phyloP scores from a whole-genome alignment of 2,797 vertebrate genomes.

The Esox lucius region DNA sequence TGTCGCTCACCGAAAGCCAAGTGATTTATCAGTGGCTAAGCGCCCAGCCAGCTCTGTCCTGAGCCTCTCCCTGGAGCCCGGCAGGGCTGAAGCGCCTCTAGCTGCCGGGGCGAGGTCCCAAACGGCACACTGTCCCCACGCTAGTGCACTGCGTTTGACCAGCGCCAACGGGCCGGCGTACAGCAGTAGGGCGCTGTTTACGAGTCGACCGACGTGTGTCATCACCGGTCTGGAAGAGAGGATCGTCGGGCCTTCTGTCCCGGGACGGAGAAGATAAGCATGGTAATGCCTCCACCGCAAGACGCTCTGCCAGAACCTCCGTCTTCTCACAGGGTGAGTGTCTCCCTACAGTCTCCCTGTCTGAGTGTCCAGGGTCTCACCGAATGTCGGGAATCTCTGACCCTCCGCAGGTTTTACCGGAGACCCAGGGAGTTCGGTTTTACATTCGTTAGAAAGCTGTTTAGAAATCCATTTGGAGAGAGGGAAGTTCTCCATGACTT shows the following conservation, averaged over 20 bases:
- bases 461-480: neutral
- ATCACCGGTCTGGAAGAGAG: slow-evolving; percentile 10
- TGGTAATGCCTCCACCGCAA: neutral
- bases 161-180: neutral
- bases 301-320: slow-evolving; percentile 8
- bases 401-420: neutral
- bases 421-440: neutral
- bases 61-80: slow-evolving; percentile 8
- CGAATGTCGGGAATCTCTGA: neutral
- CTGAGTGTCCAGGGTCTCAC: neutral
- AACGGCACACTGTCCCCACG: neutral
- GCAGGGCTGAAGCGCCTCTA: slow-evolving; percentile 5
- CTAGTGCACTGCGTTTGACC: neutral
- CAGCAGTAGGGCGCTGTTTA: neutral
- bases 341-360: neutral
- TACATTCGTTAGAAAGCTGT: neutral
- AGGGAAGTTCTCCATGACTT: neutral
- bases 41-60: slow-evolving; percentile 22
- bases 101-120: neutral
- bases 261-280: slow-evolving; percentile 17
- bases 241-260: slow-evolving; percentile 5
- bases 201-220: neutral
- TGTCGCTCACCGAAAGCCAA: slow-evolving; percentile 34
- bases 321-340: slow-evolving; percentile 7
- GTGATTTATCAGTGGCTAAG: slow-evolving; percentile 34